Evolutionary conservation across 1,140 invertebrate species (phyloP), one percentile per base, ranked within the genome.

Genomic region (Triops longicaudatus): DNA sequence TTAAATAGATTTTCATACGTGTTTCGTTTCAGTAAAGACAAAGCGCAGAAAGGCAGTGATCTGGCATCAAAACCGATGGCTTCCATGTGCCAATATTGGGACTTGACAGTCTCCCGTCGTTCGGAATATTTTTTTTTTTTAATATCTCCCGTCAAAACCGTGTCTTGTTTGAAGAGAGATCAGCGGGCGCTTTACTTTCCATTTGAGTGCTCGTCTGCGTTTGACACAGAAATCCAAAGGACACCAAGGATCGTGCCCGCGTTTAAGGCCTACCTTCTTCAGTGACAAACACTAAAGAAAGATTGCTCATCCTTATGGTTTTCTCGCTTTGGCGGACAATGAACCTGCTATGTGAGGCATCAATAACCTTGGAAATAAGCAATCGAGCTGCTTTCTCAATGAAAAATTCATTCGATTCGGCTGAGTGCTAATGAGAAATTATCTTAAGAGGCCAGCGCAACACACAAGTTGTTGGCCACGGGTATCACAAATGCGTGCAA

Each of bases 361-460:
- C 50, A 22, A 63, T 3, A 63, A 10, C 14, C 14, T 22, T 9
- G 17, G 7, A 6, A 22, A 63, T 63, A 22, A 9, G 50, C 17
- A 63, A 63, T n/a, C 22, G 14, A 22, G 22, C 14, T 63, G 50
- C n/a, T 22, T 17, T 7, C 50, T 14, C 50, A 63, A 63, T 63
- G 17, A 63, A 63, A n/a, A 37, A 37, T 37, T 2, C 31, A 37
- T 37, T 37, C 31, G 31, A 37, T 37, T 37, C 22, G 17, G n/a
- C 50, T 1, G 14, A n/a, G 50, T n/a, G 17, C 5, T 63, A 63
- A 63, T 63, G 14, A 63, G 50, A 17, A 22, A 63, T 63, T 22
- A 63, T 9, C 50, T 22, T 63, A 63, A 63, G 50, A 63, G 50
- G 50, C 50, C 50, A 63, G 50, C 50, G 50, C 50, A 63, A 63